These are phyloP conservation scores for Gastrophryne carolinensis DNA, from an alignment of 2,797 vertebrate genomes.

Conservation along the genomic window DNA sequence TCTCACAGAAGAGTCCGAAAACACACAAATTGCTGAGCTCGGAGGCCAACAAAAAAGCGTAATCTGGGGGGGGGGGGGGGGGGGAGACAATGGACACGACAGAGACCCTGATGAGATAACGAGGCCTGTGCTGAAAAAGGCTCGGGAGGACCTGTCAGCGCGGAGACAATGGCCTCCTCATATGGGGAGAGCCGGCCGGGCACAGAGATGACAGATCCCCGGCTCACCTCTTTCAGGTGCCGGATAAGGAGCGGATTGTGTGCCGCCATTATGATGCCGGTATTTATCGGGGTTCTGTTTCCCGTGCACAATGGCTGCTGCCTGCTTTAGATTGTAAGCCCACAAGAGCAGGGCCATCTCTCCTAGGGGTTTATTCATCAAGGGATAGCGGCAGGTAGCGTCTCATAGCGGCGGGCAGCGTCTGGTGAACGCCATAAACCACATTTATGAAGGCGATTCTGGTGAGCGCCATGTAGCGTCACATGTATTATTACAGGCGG, in stretches of 20 bases:
- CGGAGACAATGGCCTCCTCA: conserved; percentile 36
- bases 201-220: conserved; percentile 40
- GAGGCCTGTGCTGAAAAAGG: conserved; percentile 39
- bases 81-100: conserved; percentile 27
- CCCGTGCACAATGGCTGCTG: not conserved
- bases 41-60: conserved; percentile 4
- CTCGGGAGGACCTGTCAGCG: conserved; percentile 36
- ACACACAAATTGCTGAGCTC: conserved; percentile 4
- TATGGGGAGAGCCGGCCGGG: not conserved
- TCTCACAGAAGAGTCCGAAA: not conserved
- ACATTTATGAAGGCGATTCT: no score
- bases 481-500: no score
- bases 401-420: no score
- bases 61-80: no score
- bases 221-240: conserved; percentile 37
- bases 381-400: no score
- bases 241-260: conserved; percentile 17
- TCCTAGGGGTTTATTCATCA: no score
- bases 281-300: conserved; percentile 23
- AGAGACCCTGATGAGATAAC: conserved; percentile 47
- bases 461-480: no score
- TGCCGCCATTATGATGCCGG: not conserved
- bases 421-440: no score
- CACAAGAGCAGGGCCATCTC: no score
- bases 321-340: no score